Percentiles rank a stretch among this genome's conserved stretches.
phyloP scores from a whole-genome alignment of 1,140 invertebrate genomes.

The Hestina assimilis region DNA sequence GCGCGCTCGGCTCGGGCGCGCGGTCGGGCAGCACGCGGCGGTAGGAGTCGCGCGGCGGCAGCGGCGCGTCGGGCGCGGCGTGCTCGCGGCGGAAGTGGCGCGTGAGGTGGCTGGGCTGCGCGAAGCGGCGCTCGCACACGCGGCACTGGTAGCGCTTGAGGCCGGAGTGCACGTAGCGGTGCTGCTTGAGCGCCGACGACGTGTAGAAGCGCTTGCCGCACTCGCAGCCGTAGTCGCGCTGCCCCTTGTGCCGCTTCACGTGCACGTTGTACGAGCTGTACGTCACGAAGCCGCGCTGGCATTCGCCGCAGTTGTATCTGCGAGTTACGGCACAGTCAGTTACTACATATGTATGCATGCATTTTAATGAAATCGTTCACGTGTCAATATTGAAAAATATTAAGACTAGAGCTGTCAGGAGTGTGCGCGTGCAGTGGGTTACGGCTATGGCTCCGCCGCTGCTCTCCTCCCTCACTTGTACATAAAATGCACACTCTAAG shows the following conservation, averaged over 20 bases:
- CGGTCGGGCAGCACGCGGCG: conserved; percentile 17
- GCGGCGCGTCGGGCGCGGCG: conserved; percentile 51
- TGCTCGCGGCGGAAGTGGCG: conserved; percentile 67
- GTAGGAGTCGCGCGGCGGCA: conserved; percentile 53
- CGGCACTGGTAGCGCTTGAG: conserved; percentile 70
- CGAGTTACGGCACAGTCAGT: no score
- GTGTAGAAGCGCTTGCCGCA: conserved; percentile 72
- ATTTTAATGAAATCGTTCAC: no score
- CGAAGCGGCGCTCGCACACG: conserved; percentile 67
- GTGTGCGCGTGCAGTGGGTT: no score
- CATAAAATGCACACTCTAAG: no score
- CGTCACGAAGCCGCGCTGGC: conserved; percentile 66
- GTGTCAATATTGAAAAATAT: no score
- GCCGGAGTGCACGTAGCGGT: conserved; percentile 62
- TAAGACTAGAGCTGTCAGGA: no score
- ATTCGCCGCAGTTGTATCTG: conserved; percentile 66
- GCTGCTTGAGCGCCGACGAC: conserved; percentile 64
- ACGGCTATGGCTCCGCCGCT: no score
- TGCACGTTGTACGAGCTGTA: conserved; percentile 67
- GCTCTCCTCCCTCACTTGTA: no score
- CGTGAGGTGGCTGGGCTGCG: conserved; percentile 63
- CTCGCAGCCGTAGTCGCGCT: conserved; percentile 63
- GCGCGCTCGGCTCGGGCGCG: not conserved
- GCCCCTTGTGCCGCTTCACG: conserved; percentile 63
- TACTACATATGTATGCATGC: no score